Conservation (phyloP, 2,113 vertebrate species). For the Suncus etruscus region DNA sequence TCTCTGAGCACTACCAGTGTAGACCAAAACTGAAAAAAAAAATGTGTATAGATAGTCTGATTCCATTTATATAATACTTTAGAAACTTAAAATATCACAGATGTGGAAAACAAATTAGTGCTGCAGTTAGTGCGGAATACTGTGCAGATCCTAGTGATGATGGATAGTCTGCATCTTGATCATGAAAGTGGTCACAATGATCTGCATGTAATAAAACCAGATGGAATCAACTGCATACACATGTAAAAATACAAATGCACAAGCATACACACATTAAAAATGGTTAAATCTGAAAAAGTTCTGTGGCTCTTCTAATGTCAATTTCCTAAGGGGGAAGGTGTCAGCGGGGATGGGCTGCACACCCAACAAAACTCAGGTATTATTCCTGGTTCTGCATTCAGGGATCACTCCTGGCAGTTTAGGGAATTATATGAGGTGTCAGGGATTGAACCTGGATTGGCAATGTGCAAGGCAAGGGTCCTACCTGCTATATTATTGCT, state of each 20-base stretch:
- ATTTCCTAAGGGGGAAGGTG: background rate
- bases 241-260: background rate
- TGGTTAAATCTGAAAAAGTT: background rate
- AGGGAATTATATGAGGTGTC: no score
- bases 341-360: no score
- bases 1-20: no score
- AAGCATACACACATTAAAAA: background rate
- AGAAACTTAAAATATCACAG: slow-evolving; percentile 16
- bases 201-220: background rate
- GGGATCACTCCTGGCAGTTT: no score
- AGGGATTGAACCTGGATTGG: no score
- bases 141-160: background rate
- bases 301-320: background rate
- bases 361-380: no score
- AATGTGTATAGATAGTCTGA: background rate
- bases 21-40: background rate
- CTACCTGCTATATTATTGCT: no score
- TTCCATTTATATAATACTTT: background rate
- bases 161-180: background rate
- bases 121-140: background rate
- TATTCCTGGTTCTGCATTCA: no score
- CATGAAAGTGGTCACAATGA: background rate
- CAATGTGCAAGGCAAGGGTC: no score
- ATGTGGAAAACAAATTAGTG: background rate
- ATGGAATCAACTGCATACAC: background rate